Evolutionary conservation across 2,113 vertebrate species (phyloP).

Genomic region (Gallinago media): DNA sequence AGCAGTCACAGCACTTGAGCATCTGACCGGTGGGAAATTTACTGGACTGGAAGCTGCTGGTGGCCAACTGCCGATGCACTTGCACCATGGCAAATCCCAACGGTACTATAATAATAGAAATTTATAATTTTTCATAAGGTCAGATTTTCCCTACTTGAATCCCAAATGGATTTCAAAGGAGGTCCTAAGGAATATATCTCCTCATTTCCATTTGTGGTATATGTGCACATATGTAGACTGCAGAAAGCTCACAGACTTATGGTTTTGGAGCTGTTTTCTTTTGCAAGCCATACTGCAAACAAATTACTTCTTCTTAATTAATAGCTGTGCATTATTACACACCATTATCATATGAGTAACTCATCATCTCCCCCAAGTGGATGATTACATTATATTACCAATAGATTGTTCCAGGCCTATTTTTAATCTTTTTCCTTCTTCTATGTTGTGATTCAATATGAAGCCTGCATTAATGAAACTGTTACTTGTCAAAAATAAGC

Average conservation of each 20-base stretch:
- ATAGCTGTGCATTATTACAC: not conserved
- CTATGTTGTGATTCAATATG: not conserved
- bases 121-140: not conserved
- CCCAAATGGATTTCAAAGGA: not conserved
- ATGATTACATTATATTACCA: not conserved
- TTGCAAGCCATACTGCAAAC: not conserved
- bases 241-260: not conserved
- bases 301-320: not conserved
- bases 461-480: not conserved
- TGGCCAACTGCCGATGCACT: not conserved
- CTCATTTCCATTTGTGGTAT: not conserved
- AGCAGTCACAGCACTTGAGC: not conserved
- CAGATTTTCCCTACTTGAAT: not conserved
- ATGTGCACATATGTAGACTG: rapidly evolving
- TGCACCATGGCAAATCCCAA: not conserved
- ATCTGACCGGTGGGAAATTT: not conserved
- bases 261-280: not conserved
- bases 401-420: not conserved
- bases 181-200: not conserved
- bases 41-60: not conserved
- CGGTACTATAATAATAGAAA: not conserved
- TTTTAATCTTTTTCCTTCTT: not conserved
- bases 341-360: not conserved
- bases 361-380: constrained; percentile 26
- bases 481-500: not conserved